Conservation (phyloP, 2,888 invertebrate species). For the Drosophila subsilvestris region DNA sequence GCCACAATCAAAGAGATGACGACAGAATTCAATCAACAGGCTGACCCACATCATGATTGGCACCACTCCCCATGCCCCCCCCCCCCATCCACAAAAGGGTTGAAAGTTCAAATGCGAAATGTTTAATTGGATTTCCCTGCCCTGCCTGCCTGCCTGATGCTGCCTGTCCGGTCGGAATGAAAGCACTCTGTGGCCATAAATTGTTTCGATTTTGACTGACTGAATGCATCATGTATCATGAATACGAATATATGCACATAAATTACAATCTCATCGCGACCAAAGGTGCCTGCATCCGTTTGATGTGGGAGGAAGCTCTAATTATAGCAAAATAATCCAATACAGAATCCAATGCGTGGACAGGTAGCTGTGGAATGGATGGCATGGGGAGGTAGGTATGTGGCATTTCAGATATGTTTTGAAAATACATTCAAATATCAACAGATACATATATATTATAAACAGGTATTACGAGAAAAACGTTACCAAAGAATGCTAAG, state of each 20-base stretch:
- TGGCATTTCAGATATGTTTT: background rate
- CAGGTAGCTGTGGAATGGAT: slow-evolving; percentile 10
- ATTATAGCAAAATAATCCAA: slow-evolving; percentile 17
- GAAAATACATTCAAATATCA: slow-evolving; percentile 2
- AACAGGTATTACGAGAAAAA: background rate
- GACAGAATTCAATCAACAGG: slow-evolving; percentile 61
- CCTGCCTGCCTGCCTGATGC: too few species aligned
- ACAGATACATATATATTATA: background rate
- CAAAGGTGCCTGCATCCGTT: background rate
- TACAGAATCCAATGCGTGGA: slow-evolving; percentile 11
- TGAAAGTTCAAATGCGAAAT: slow-evolving; percentile 63
- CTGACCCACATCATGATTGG: slow-evolving; percentile 63
- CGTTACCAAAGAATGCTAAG: background rate
- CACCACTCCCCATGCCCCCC: background rate
- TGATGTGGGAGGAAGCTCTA: slow-evolving; percentile 12
- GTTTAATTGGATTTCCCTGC: slow-evolving; percentile 59
- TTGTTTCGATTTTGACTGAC: slow-evolving; percentile 14
- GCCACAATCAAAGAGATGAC: slow-evolving; percentile 62
- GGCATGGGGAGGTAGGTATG: background rate
- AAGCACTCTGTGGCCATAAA: slow-evolving; percentile 5
- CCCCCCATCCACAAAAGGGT: slow-evolving; percentile 42
- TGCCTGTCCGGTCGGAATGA: background rate
- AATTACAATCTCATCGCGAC: background rate
- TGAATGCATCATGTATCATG: slow-evolving; percentile 11
- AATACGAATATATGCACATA: slow-evolving; percentile 15